Base-by-base conservation (phyloP, 2,113 vertebrate species). In the Athene noctua region DNA sequence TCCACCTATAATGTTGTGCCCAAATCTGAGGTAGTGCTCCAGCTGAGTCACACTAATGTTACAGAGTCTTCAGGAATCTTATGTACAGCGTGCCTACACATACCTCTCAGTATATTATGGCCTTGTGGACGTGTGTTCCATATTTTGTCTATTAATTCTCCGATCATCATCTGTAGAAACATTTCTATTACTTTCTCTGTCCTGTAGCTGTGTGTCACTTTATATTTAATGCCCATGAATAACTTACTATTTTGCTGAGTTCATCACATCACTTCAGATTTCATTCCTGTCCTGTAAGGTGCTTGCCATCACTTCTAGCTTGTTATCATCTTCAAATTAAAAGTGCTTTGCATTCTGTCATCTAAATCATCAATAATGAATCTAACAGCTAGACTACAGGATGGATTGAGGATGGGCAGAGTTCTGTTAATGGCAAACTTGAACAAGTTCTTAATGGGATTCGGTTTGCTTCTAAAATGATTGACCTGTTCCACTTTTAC, bases 171-270 rank as follows among this genome's bases (percentile, higher is more conserved):
- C 38, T 86, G n/a, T 11, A 61, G 68, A 87, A n/a, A 13, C 16
- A 34, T 80, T 94, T 89, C 27, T 67, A 6, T 74, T 68, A 57
- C 42, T 90, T 73, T 25, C 32, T 57, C 54, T 84, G 62, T 75
- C 55, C 44, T 36, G 46, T 54, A 80, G 26, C 18, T 61, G 12
- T 63, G 58, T 80, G 84, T 92, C 68, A 58, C 77, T 68, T 89
- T 29, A 47, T 23, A 88, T 93, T 84, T 88, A 84, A 88, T n/a
- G 51, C 38, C 72, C 51, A 4, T 70, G 55, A 89, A 80, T 91
- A 80, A 52, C 51, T 72, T 72, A 82, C 15, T 70, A 46, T 71
- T 93, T 93, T 84, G 22, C 42, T 84, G 80, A 89, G 94, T 84
- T 65, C 55, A 40, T 66, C 57, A 61, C 46, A 46, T 84, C 72